These are phyloP conservation scores for Tetrax tetrax DNA, from an alignment of 2,113 vertebrate genomes.

Conservation along the genomic window DNA sequence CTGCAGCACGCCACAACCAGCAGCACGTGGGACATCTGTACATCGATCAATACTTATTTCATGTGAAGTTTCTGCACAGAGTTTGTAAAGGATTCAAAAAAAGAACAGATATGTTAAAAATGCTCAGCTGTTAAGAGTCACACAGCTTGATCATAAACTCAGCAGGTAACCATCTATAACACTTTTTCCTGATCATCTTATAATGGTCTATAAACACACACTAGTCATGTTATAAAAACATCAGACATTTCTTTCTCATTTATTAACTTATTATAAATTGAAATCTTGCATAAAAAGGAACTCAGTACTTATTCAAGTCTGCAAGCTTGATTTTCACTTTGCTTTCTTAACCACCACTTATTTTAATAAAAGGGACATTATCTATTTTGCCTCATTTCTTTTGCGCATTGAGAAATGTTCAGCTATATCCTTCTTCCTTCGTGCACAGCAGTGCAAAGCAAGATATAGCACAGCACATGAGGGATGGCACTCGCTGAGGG, in stretches of 20 bases:
- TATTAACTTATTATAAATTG: not conserved
- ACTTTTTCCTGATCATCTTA: not conserved
- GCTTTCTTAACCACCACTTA: not conserved
- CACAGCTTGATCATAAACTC: not conserved
- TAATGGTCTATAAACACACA: not conserved
- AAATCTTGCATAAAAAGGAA: not conserved
- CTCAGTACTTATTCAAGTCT: not conserved
- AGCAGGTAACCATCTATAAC: not conserved
- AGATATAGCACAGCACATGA: not conserved
- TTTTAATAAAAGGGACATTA: not conserved
- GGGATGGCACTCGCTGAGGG: not conserved
- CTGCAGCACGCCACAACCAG: not conserved
- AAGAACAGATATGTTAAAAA: not conserved
- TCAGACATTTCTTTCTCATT: not conserved
- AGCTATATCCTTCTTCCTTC: not conserved
- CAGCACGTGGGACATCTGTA: not conserved
- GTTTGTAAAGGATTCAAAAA: not conserved
- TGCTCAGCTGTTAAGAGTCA: not conserved
- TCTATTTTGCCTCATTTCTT: slow-evolving; percentile 10
- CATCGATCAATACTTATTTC: not conserved
- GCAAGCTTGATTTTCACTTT: not conserved
- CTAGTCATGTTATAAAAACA: not conserved
- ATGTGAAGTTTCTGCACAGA: not conserved
- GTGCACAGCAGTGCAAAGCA: not conserved
- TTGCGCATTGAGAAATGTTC: not conserved